Evolutionary conservation across 2,113 vertebrate species (phyloP).

Genomic region (Tretioscincus oriximinensis): DNA sequence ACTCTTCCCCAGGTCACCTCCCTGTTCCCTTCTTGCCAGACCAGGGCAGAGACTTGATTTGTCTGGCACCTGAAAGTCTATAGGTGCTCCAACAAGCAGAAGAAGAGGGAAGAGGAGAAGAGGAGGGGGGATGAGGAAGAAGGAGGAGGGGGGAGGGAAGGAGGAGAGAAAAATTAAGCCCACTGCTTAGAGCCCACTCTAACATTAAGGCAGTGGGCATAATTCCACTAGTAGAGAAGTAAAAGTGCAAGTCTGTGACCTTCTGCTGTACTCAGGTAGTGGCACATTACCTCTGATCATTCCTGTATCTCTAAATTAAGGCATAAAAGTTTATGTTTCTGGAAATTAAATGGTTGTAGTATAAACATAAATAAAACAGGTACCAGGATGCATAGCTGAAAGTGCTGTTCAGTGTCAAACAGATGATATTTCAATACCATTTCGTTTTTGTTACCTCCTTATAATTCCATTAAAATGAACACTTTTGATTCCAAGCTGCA

Average conservation of each 20-base stretch:
- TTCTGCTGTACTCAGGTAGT: constrained; percentile 9
- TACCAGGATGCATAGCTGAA: neutral
- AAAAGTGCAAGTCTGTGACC: neutral
- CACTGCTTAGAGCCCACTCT: too few species aligned
- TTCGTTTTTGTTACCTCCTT: constrained; percentile 19
- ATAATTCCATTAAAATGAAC: constrained; percentile 9
- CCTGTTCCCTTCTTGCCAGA: too few species aligned
- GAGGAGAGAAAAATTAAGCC: too few species aligned
- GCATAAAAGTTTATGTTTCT: constrained; percentile 16
- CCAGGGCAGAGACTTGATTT: too few species aligned
- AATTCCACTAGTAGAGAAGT: neutral
- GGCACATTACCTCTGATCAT: constrained; percentile 7
- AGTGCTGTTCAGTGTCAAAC: constrained; percentile 1
- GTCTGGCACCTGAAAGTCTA: too few species aligned
- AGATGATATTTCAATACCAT: constrained; percentile 4
- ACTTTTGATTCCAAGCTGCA: neutral
- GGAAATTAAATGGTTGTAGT: constrained; percentile 23
- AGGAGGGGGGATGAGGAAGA: too few species aligned
- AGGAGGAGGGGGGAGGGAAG: too few species aligned
- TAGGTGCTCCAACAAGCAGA: too few species aligned
- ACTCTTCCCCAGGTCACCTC: too few species aligned
- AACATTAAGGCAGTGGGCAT: too few species aligned
- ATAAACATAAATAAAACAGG: constrained; percentile 28
- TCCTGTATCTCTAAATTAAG: constrained; percentile 17
- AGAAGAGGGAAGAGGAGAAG: too few species aligned